These are phyloP conservation scores for Apteryx mantelli DNA, from an alignment of 2,113 vertebrate genomes.

Conservation along the genomic window DNA sequence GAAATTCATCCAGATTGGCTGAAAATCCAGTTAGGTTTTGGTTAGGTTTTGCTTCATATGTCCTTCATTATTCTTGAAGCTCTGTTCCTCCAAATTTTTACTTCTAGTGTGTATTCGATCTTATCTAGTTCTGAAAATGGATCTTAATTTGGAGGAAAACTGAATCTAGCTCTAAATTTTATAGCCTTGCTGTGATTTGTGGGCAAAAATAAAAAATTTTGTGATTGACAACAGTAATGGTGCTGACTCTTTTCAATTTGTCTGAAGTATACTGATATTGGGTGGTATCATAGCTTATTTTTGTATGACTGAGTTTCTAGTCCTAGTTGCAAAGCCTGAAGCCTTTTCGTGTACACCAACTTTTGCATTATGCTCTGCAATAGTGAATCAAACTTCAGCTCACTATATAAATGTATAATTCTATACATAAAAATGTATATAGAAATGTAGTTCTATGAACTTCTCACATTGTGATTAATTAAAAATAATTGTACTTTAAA, in stretches of 20 bases:
- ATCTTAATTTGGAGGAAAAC: neutral
- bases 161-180: neutral
- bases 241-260: neutral
- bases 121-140: neutral
- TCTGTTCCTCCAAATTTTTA: neutral
- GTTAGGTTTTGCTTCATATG: neutral
- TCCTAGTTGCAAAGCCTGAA: neutral
- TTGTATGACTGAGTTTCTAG: neutral
- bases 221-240: neutral
- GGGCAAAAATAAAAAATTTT: neutral
- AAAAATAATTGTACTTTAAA: neutral
- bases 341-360: neutral
- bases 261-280: neutral
- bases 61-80: neutral
- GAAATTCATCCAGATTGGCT: neutral
- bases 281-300: neutral
- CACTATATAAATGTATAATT: no score
- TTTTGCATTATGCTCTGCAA: neutral
- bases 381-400: neutral
- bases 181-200: neutral
- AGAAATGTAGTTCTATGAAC: neutral
- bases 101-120: neutral
- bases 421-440: no score
- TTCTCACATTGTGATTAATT: neutral
- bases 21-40: neutral